Evolutionary conservation across 2,888 invertebrate genomes (phyloP).

Genomic region (Drosophila cognata): DNA sequence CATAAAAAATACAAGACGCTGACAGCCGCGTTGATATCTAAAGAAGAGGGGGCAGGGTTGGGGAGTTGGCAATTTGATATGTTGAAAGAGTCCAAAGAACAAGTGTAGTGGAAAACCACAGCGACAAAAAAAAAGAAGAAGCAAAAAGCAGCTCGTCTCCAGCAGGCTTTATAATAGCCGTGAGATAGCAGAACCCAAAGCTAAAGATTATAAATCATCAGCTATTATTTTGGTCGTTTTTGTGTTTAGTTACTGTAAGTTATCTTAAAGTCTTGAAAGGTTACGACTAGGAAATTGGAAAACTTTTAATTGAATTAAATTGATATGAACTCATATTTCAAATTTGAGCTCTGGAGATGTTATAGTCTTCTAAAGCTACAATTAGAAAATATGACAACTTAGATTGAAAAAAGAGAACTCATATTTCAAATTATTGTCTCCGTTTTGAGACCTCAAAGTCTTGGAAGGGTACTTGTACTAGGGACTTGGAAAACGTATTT

Average conservation of each 20-base stretch:
- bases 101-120: conserved; percentile 56
- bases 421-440: not conserved
- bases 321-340: not conserved
- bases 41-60: not conserved
- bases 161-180: conserved; percentile 50
- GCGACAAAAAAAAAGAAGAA: conserved; percentile 9
- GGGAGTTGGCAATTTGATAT: conserved; percentile 39
- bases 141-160: conserved; percentile 12
- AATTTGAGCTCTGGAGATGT: not conserved
- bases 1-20: conserved; percentile 20
- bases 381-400: not conserved
- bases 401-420: not conserved
- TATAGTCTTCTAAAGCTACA: not conserved
- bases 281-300: not conserved
- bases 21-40: conserved; percentile 16
- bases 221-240: not conserved
- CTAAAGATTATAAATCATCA: conserved; percentile 43
- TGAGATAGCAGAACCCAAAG: conserved; percentile 43
- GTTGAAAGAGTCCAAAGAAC: conserved; percentile 31
- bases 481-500: too few species aligned
- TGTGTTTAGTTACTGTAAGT: not conserved
- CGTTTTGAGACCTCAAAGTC: not conserved
- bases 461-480: not conserved
- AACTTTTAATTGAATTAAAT: not conserved
- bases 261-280: not conserved